Evolutionary conservation across 2,888 invertebrate genomes (phyloP).

Genomic region (Xestia c-nigrum): DNA sequence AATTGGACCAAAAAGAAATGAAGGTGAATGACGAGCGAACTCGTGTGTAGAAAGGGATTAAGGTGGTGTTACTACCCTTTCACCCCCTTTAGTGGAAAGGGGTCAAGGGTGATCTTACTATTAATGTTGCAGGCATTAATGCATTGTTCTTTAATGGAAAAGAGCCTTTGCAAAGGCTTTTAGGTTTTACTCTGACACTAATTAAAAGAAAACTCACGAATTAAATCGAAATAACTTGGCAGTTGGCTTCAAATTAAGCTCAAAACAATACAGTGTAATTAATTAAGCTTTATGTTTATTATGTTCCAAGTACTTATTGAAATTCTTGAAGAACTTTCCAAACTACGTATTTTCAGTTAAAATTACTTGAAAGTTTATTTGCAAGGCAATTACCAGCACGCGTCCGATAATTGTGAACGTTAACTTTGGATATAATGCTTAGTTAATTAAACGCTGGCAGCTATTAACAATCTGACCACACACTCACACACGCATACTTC

Average conservation of each 20-base stretch:
- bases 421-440: conserved; percentile 22
- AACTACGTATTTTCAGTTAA: conserved; percentile 14
- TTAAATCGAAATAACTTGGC: background rate
- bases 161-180: background rate
- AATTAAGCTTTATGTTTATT: conserved; percentile 15
- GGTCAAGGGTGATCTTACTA: background rate
- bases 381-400: conserved; percentile 32
- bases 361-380: conserved; percentile 24
- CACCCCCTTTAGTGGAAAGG: background rate
- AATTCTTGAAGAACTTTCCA: conserved; percentile 28
- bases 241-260: background rate
- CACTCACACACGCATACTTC: background rate
- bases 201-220: background rate
- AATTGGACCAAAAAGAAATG: conserved; percentile 23
- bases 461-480: conserved; percentile 31
- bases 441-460: conserved; percentile 43
- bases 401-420: conserved; percentile 32
- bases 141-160: background rate
- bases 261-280: background rate
- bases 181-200: background rate
- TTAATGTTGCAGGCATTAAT: conserved; percentile 14
- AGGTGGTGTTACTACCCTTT: conserved; percentile 10
- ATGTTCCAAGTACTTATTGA: conserved; percentile 20
- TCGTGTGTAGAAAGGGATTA: conserved; percentile 9
- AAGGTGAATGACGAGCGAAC: conserved; percentile 6